Base-by-base conservation (phyloP, 2,888 invertebrate genomes). In the Myopa testacea region DNA sequence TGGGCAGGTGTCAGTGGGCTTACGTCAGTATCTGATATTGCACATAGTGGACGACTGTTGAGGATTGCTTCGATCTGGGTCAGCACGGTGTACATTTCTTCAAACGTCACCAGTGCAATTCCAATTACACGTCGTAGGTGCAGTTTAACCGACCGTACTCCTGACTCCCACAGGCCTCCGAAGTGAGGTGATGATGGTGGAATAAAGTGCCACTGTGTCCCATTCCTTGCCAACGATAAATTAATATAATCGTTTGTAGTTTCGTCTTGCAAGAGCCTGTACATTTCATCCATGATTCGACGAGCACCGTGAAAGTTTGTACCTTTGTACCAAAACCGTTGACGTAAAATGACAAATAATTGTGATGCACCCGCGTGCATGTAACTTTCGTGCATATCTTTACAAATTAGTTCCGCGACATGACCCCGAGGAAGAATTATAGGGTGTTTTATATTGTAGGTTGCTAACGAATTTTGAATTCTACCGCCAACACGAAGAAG, bases 301-400 rank as follows among this genome's bases (percentile, higher is more conserved):
- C 34, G 34, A 19, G 79, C 79, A 16, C 79, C 78, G 14, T 76
- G 63, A 67, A 80, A 78, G 62, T 74, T 80, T 38, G 83, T 84
- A 4, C 77, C 78, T 14, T 75, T 75, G n/a, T 81, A 75, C 78
- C 81, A 82, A 26, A 79, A 80, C 12, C 72, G n/a, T 55, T 81
- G 78, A 4, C 79, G 79, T 5, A 79, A 38, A n/a, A 82, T 82
- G 0, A 80, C 80, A 60, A 80, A 81, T 5, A 81, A 65, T 68
- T 76, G 69, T 6, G 81, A 78, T 0, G 79, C 79, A 0, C 80
- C 81, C 55, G 72, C 62, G 58, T 80, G 79, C 6, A 77, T n/a
- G 38, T 78, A 38, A 8, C 16, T 62, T 55, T 50, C 26, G 45
- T 81, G 78, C 14, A 65, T 14, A 10, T 79, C 77, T 1, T 26